Evolutionary conservation across 2,888 invertebrate species (phyloP).

Genomic region (Rhorus exstirpatorius): DNA sequence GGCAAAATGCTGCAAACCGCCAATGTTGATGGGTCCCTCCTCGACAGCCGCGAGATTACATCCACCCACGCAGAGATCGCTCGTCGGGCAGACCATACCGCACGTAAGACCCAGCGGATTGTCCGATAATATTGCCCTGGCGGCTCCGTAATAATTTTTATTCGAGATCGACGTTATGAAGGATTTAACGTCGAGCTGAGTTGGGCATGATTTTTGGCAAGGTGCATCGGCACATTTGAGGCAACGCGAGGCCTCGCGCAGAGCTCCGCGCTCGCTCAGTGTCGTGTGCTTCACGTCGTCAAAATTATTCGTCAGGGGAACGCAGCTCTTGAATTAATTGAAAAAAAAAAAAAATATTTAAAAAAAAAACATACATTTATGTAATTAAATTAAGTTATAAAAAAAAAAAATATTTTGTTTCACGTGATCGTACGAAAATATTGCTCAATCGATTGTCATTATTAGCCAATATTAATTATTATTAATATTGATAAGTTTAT

Average conservation of each 20-base stretch:
- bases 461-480: too few relatives aligned
- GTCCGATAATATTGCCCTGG: conserved; percentile 98
- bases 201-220: conserved; percentile 99
- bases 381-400: too few relatives aligned
- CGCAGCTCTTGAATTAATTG: conserved; percentile 88
- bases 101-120: conserved; percentile 98
- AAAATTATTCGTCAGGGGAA: conserved; percentile 94
- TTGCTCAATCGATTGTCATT: too few relatives aligned
- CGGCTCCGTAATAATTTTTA: conserved; percentile 99
- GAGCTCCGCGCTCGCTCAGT: conserved; percentile 96
- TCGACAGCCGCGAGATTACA: conserved; percentile 98
- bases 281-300: conserved; percentile 99
- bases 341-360: conserved; percentile 1
- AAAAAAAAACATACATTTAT: neutral
- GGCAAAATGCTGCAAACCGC: conserved; percentile 99
- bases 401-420: neutral
- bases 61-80: conserved; percentile 98
- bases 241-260: conserved; percentile 95
- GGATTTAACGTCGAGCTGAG: conserved; percentile 98
- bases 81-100: conserved; percentile 99
- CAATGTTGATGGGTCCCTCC: conserved; percentile 99
- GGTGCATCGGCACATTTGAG: conserved; percentile 98
- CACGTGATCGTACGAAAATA: neutral
- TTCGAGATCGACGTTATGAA: conserved; percentile 99
- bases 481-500: neutral